Evolutionary conservation across 2,113 vertebrate species (phyloP).

Genomic region (Urocitellus parryii): DNA sequence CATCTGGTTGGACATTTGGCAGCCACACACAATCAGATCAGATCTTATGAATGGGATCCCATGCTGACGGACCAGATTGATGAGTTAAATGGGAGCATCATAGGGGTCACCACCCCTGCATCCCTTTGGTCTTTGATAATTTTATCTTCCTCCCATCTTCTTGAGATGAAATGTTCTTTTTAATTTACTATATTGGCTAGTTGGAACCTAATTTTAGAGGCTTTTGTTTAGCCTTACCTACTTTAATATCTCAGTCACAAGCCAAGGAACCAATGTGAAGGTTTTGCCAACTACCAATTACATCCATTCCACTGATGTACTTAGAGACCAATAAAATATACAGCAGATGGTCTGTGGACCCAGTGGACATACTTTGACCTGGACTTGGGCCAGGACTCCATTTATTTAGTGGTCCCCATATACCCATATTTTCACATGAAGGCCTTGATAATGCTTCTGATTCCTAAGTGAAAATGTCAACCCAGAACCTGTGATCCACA

Average conservation of each 20-base stretch:
- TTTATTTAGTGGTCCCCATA: not conserved
- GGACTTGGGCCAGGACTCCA: conserved; percentile 34
- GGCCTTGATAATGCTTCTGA: not conserved
- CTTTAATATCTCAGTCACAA: not conserved
- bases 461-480: not conserved
- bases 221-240: not conserved
- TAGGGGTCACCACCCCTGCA: not conserved
- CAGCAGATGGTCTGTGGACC: not conserved
- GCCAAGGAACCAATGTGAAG: not conserved
- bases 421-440: not conserved
- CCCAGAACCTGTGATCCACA: not conserved
- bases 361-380: not conserved
- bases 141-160: not conserved
- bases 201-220: not conserved
- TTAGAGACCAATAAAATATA: not conserved
- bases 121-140: not conserved
- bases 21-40: not conserved
- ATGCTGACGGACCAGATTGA: not conserved
- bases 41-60: not conserved
- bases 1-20: not conserved
- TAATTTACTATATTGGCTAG: not conserved
- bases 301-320: not conserved
- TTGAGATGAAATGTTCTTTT: not conserved
- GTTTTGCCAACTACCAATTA: conserved; percentile 12
- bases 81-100: not conserved